Base-by-base conservation (phyloP, 1,140 invertebrate species). In the Ridgeia piscesae region DNA sequence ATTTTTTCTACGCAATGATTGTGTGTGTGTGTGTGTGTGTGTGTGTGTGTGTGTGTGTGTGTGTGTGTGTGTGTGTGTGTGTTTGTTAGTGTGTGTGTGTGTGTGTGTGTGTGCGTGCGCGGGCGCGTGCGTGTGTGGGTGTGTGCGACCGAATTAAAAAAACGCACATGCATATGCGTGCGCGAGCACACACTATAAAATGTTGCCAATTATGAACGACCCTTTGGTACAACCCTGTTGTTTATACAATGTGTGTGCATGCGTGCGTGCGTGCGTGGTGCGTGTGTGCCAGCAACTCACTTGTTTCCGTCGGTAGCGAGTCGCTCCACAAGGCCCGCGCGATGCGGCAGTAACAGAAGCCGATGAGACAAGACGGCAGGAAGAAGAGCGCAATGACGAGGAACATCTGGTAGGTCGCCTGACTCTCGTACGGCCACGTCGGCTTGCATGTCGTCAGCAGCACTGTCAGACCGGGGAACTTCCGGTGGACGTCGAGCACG, bases 261-360 rank as follows among this genome's bases (percentile, higher is more conserved):
- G 42, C 42, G 42, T 42, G 42, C 42, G 42, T 42, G 42, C 42
- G 42, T 42, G 42, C 42, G 11, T 42, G 42, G 4, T n/a, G n/a
- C n/a, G n/a, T n/a, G n/a, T n/a, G n/a, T n/a, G n/a, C n/a, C n/a
- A 11, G 35, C 33, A 14, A 92, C 91, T 92, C 21, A 92, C 91
- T 92, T 21, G 91, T 34, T 34, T 92, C 91, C 2, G 91, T 92
- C 6, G 91, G 91, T 21, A 92, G 50, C 33, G 50, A 34, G 91
- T 58, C 88, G 50, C 93, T 92, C 93, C 93, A 93, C 34, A 93
- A 92, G 58, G 48, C 35, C 9, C 96, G 95, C 11, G 98, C 97
- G 92, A 98, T 98, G 95, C 98, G 97, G 89, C 89, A 90, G 96
- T 98, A 99, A 1, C 98, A 97, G 27, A 98, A 96, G n/a, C 97